These are phyloP conservation scores for Catocala nupta DNA, from an alignment of 2,888 invertebrate species.

Conservation along the genomic window DNA sequence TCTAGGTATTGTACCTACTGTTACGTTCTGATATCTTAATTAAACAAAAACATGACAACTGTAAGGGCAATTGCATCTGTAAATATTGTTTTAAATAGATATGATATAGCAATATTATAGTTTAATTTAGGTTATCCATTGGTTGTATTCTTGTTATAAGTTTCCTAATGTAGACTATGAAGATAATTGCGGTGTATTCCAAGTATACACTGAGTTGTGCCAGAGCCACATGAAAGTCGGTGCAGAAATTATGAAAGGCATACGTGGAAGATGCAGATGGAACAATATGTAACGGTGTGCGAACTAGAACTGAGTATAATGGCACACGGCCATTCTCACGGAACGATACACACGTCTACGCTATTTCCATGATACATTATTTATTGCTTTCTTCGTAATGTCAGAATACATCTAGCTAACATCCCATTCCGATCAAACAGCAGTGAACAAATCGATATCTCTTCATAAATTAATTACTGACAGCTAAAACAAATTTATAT, in stretches of 20 bases:
- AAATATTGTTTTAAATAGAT: no score
- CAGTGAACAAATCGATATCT: not conserved
- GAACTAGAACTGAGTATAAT: slow-evolving; percentile 59
- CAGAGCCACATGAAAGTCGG: slow-evolving; percentile 11
- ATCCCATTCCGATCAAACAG: slow-evolving; percentile 11
- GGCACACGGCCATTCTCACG: slow-evolving; percentile 73
- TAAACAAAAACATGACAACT: no score
- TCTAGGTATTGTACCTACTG: no score
- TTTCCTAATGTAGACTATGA: no score
- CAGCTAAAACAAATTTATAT: no score
- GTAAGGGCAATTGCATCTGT: no score
- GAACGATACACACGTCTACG: slow-evolving; percentile 73
- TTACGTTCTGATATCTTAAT: no score
- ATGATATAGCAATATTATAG: no score
- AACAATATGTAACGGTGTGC: slow-evolving; percentile 67
- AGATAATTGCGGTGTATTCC: no score
- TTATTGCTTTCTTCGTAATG: slow-evolving; percentile 48
- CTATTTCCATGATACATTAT: slow-evolving; percentile 63
- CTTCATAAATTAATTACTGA: not conserved
- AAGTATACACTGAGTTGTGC: not conserved
- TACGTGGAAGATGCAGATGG: slow-evolving; percentile 21
- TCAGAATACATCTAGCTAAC: slow-evolving; percentile 36
- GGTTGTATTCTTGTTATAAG: no score
- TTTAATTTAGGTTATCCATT: no score
- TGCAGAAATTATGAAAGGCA: slow-evolving; percentile 5